These are phyloP conservation scores for Amia ocellicauda DNA, from an alignment of 2,113 vertebrate species.

Conservation along the genomic window DNA sequence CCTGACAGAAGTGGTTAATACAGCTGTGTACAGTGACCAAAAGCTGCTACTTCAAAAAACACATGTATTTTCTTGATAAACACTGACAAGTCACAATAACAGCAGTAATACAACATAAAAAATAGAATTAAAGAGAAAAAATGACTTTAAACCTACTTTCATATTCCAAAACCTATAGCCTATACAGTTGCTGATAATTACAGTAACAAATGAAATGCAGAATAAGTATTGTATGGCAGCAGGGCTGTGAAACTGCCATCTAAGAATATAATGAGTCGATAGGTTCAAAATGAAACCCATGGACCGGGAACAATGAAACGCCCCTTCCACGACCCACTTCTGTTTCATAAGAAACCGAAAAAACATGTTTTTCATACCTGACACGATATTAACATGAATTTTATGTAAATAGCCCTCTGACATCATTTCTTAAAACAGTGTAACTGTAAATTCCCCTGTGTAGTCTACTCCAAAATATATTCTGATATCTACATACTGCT, in stretches of 20 bases:
- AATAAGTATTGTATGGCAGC: neutral
- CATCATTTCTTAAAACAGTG: no score
- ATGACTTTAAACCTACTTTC: no score
- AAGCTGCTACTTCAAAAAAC: no score
- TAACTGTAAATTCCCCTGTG: neutral
- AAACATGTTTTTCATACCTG: slow-evolving; percentile 14
- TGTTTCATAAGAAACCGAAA: slow-evolving; percentile 3
- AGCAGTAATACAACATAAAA: no score
- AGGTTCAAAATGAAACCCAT: slow-evolving; percentile 18
- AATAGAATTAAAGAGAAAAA: no score
- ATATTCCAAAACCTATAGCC: no score
- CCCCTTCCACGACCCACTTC: neutral
- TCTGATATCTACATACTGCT: neutral
- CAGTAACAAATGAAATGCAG: neutral
- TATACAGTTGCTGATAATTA: neutral
- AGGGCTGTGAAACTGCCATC: slow-evolving; percentile 23
- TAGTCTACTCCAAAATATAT: neutral
- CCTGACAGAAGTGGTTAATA: no score
- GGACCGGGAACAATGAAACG: neutral
- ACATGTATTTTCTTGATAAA: no score
- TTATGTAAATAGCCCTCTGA: neutral
- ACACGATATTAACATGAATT: neutral
- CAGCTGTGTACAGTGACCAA: no score
- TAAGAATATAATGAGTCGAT: slow-evolving; percentile 26
- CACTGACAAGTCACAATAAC: no score